Evolutionary conservation across 1,140 invertebrate species (phyloP), one percentile per base, ranked within the genome.

Genomic region (Drosophila parabipectinata): DNA sequence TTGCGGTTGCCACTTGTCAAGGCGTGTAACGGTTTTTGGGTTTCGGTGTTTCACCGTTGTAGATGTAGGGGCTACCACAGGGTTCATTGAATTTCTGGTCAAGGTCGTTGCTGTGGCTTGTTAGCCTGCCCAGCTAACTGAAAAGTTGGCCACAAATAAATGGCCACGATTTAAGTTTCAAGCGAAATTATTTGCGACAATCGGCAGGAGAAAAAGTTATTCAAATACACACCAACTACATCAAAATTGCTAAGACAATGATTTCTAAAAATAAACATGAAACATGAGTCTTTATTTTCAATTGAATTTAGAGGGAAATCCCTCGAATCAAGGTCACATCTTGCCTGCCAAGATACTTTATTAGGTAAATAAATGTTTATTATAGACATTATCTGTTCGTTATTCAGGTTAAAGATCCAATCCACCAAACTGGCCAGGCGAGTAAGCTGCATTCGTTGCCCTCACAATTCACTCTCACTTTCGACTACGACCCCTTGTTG

Each of bases 71-170:
- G 12, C 47, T 50, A 64, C 51, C 54, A 18, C 60, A 69, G 82
- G 62, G 83, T 88, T 87, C 79, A 88, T 69, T 88, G 71, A 71
- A 78, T 87, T 75, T 39, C 66, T 82, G 82, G 83, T 82, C 82
- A 87, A 87, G 82, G 82, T 79, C 83, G 79, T 59, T 71, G 26
- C 51, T 71, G 71, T 51, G 58, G 48, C 63, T 76, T 52, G 63
- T 74, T 77, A 67, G 37, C 62, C 58, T 61, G 55, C 45, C 60
- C 55, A 81, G 61, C 59, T 64, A 57, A 54, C 61, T 87, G 74
- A 69, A 71, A 78, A 81, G 50, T 58, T 74, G 73, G 54, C 44
- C 48, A 50, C 48, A 50, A 50, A 47, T 12, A 21, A 18, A 10
- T 14, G 48, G 48, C 26, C 14, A 18, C 48, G 5, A n/a, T 50